Evolutionary conservation across 2,888 invertebrate species (phyloP).

Genomic region (Folsomia manolachei): DNA sequence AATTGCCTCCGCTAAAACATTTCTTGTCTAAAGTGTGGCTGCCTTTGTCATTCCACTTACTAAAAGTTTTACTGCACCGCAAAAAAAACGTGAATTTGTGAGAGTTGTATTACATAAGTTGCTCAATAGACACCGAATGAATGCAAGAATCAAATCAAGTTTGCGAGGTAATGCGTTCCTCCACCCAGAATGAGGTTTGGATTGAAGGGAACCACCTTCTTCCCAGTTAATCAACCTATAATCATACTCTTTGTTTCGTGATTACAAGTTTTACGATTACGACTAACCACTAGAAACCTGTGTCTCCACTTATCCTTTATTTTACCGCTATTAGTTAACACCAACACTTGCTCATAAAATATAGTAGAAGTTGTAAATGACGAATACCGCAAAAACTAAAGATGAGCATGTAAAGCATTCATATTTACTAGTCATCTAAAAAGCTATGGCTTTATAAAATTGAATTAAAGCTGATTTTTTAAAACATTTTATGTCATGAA

Average conservation of each 20-base stretch:
- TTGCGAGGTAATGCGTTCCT: constrained; percentile 48
- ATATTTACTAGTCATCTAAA: too few species aligned
- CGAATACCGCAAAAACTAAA: too few species aligned
- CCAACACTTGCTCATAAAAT: not conserved
- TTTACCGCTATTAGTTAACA: not conserved
- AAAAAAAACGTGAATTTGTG: too few species aligned
- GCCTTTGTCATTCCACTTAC: too few species aligned
- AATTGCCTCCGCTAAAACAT: too few species aligned
- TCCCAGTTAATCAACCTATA: constrained; percentile 28
- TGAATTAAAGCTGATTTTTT: not conserved
- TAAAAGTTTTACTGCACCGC: too few species aligned
- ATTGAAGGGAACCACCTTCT: constrained; percentile 32
- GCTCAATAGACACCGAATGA: constrained; percentile 36
- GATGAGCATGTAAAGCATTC: too few species aligned
- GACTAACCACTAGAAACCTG: constrained; percentile 14
- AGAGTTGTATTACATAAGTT: too few species aligned
- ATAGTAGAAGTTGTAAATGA: too few species aligned
- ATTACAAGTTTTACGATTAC: constrained; percentile 11
- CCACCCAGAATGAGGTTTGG: constrained; percentile 42
- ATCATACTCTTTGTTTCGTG: constrained; percentile 20
- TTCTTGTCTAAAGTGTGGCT: too few species aligned
- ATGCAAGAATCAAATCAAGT: constrained; percentile 46
- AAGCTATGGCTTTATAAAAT: too few species aligned
- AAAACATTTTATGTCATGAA: not conserved
- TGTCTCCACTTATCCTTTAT: constrained; percentile 5